These are phyloP conservation scores for Ciconia maguari DNA, from an alignment of 2,113 vertebrate species.

Conservation along the genomic window DNA sequence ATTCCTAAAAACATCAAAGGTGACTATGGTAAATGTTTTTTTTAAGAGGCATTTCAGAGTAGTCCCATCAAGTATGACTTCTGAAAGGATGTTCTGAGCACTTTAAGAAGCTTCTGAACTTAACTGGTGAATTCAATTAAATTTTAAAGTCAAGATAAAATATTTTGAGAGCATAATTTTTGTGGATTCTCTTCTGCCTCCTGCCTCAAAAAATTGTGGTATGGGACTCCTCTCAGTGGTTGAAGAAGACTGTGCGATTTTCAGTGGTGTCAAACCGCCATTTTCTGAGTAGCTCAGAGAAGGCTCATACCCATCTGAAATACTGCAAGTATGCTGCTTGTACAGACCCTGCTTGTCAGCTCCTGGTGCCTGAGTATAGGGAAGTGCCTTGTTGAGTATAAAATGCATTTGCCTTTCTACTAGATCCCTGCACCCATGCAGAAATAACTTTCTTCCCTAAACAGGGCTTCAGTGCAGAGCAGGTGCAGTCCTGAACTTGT, in stretches of 20 bases:
- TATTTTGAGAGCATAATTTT: not conserved
- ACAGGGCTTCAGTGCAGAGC: not conserved
- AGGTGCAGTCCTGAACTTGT: not conserved
- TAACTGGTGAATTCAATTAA: not conserved
- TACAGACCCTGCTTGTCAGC: not conserved
- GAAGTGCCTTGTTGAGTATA: fast-evolving
- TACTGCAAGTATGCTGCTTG: not conserved
- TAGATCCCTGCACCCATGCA: not conserved
- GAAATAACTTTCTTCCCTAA: not conserved
- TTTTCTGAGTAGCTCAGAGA: not conserved
- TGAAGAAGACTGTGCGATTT: not conserved
- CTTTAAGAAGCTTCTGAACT: not conserved
- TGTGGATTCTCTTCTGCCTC: not conserved
- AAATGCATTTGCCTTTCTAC: not conserved
- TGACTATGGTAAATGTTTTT: not conserved
- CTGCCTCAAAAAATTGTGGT: not conserved
- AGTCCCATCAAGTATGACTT: not conserved
- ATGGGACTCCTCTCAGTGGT: not conserved
- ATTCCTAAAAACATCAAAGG: not conserved
- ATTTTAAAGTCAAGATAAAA: not conserved
- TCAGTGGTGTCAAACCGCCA: not conserved
- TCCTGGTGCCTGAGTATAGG: not conserved
- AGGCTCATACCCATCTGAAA: not conserved
- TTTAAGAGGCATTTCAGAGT: not conserved
- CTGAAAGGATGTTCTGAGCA: not conserved